Percentiles rank a stretch among this genome's conserved stretches.
These are phyloP conservation scores for Ectemnius lituratus DNA, from an alignment of 2,888 invertebrate species.

Conservation along the genomic window DNA sequence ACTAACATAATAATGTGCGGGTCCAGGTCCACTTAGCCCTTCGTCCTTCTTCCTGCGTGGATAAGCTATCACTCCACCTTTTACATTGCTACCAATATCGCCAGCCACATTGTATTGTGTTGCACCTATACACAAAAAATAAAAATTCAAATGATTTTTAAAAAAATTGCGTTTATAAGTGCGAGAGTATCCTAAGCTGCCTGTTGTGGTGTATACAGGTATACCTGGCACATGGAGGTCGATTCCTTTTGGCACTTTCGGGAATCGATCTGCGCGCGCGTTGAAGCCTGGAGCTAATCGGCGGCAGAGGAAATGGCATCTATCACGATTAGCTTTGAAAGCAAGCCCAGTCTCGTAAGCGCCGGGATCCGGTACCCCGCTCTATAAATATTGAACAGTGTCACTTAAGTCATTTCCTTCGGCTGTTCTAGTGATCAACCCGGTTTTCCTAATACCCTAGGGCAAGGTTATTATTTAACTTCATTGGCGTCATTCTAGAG, in stretches of 20 bases:
- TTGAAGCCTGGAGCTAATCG: conserved; percentile 49
- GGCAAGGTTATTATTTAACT: no score
- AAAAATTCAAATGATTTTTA: not conserved
- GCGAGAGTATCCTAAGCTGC: not conserved
- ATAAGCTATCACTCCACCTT: conserved; percentile 38
- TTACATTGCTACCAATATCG: conserved; percentile 42
- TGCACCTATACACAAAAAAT: conserved; percentile 23
- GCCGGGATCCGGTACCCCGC: conserved; percentile 52
- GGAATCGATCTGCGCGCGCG: conserved; percentile 44
- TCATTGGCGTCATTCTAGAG: no score
- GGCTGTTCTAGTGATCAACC: no score
- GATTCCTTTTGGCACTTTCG: conserved; percentile 27
- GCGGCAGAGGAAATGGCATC: conserved; percentile 50
- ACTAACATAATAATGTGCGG: conserved; percentile 45
- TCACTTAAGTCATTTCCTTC: not conserved
- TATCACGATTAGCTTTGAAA: conserved; percentile 58
- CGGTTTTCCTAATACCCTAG: no score
- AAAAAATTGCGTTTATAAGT: not conserved
- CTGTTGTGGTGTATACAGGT: not conserved
- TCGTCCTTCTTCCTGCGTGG: not conserved
- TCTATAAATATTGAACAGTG: conserved; percentile 42
- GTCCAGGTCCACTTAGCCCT: not conserved
- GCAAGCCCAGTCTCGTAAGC: conserved; percentile 55
- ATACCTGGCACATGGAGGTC: conserved; percentile 53
- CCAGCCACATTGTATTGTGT: conserved; percentile 32